A percentile compares a stretch with the other conserved stretches of the same genome.
phyloP scores from a whole-genome alignment of 2,888 invertebrate genomes.

The Tetropium fuscum region DNA sequence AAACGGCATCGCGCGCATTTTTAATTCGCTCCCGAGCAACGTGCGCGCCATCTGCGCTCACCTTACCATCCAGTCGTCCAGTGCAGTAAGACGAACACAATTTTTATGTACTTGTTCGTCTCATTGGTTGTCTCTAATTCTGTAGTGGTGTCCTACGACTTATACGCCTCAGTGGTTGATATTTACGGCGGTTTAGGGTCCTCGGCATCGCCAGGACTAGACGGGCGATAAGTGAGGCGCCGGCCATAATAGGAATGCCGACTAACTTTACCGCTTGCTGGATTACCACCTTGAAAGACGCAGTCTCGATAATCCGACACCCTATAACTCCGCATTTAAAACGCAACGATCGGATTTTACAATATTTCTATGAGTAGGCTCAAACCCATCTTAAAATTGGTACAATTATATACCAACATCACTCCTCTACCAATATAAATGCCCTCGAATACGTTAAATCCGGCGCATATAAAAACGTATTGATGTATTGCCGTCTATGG shows the following conservation, averaged over 20 bases:
- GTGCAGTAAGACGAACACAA: too few relatives aligned
- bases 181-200: conserved; percentile 35
- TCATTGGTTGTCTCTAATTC: neutral
- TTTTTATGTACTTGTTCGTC: too few relatives aligned
- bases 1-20: too few relatives aligned
- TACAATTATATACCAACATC: too few relatives aligned
- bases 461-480: too few relatives aligned
- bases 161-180: conserved; percentile 26
- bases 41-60: too few relatives aligned
- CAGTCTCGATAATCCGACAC: conserved; percentile 20
- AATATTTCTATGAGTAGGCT: neutral
- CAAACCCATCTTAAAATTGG: too few relatives aligned
- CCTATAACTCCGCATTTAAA: conserved; percentile 10
- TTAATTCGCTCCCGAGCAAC: too few relatives aligned
- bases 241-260: conserved; percentile 44
- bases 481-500: too few relatives aligned
- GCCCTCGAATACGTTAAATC: too few relatives aligned
- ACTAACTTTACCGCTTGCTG: conserved; percentile 24
- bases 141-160: conserved; percentile 12
- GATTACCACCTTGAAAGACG: conserved; percentile 21
- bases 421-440: too few relatives aligned
- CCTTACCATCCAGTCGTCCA: too few relatives aligned
- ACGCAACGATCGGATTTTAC: neutral
- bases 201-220: conserved; percentile 38
- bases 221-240: conserved; percentile 51